Evolutionary conservation across 2,113 vertebrate species (phyloP).

Genomic region (Alosa alosa): DNA sequence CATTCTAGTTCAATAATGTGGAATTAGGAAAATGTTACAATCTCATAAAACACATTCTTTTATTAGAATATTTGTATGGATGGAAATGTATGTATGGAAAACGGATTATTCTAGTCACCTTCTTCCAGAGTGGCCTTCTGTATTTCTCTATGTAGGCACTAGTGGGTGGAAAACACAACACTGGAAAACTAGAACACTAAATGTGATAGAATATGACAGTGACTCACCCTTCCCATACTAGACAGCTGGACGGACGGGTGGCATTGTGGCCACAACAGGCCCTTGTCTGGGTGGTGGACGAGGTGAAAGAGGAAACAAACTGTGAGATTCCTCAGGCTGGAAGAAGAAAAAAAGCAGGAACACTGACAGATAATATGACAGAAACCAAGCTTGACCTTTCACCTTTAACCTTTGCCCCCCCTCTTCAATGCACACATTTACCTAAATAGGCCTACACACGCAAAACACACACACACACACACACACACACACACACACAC

Average conservation of each 20-base stretch:
- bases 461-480: background rate
- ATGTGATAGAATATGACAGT: background rate
- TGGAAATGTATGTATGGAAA: too few relatives aligned
- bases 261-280: background rate
- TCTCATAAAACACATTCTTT: too few relatives aligned
- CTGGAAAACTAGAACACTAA: background rate
- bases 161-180: background rate
- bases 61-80: too few relatives aligned
- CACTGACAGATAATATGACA: background rate
- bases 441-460: background rate
- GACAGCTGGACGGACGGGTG: background rate
- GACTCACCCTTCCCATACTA: background rate
- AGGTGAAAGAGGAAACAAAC: background rate
- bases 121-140: background rate
- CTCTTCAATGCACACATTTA: background rate
- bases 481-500: background rate
- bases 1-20: too few relatives aligned
- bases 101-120: background rate
- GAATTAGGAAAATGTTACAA: too few relatives aligned
- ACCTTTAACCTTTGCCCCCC: background rate
- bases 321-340: slow-evolving; percentile 11
- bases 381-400: slow-evolving; percentile 9
- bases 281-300: slow-evolving; percentile 13
- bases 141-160: background rate
- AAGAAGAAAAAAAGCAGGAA: background rate